Evolutionary conservation across 2,113 vertebrate genomes (phyloP).

Genomic region (Nerophis lumbriciformis): DNA sequence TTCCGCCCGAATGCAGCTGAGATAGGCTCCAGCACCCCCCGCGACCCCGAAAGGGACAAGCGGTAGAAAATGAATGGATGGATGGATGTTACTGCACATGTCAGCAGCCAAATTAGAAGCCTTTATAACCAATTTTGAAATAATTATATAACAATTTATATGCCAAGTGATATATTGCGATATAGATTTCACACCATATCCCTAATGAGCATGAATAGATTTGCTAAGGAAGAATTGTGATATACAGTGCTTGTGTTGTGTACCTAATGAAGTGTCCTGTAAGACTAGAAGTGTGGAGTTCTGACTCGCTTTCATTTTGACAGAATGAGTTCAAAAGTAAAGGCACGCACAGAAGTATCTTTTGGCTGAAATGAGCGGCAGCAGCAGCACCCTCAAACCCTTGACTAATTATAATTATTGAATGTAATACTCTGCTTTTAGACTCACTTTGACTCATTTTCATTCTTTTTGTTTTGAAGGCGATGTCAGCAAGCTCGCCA

Average conservation of each 20-base stretch:
- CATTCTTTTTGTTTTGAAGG: slow-evolving; percentile 53
- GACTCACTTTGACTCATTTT: background rate
- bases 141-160: no score
- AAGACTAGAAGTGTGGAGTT: slow-evolving; percentile 41
- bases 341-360: slow-evolving; percentile 33
- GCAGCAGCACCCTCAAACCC: slow-evolving; percentile 9
- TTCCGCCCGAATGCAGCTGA: no score
- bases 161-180: no score
- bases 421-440: background rate
- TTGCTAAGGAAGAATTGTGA: no score
- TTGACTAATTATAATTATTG: slow-evolving; percentile 10
- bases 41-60: no score
- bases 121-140: no score
- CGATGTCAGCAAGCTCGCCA: slow-evolving; percentile 27
- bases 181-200: no score
- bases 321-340: slow-evolving; percentile 69
- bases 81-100: no score
- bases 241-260: background rate
- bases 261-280: background rate
- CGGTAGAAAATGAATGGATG: no score
- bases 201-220: background rate
- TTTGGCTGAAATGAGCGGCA: slow-evolving; percentile 25
- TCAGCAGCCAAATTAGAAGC: no score
- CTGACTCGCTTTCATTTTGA: slow-evolving; percentile 70
- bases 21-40: no score